phyloP scores from a whole-genome alignment of 1,140 invertebrate genomes.

The Drosophila subobscura region DNA sequence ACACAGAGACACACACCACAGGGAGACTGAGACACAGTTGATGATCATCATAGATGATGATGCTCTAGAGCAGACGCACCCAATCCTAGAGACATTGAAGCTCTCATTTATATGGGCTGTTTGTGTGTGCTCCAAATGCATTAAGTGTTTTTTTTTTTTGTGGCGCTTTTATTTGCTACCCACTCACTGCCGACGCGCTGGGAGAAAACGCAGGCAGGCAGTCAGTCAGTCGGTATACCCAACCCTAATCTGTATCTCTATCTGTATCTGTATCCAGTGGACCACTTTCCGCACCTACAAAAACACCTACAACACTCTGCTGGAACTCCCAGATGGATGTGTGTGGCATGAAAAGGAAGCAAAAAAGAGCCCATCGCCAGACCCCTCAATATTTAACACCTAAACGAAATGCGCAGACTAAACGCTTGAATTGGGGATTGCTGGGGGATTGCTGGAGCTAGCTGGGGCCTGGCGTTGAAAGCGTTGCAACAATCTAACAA shows the following conservation, averaged over 20 bases:
- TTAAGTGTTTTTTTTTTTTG: slow-evolving; percentile 60
- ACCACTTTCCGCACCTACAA: slow-evolving; percentile 80
- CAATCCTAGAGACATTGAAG: slow-evolving; percentile 52
- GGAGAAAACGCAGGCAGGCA: slow-evolving; percentile 26
- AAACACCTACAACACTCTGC: slow-evolving; percentile 25
- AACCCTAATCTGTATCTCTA: slow-evolving; percentile 65
- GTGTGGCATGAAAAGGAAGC: slow-evolving; percentile 36
- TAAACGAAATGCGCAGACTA: slow-evolving; percentile 28
- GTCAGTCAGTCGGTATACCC: slow-evolving; percentile 38
- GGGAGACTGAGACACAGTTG: slow-evolving; percentile 1
- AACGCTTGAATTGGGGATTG: slow-evolving; percentile 41
- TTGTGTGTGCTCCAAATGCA: slow-evolving; percentile 72
- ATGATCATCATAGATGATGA: slow-evolving; percentile 6
- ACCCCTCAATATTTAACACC: slow-evolving; percentile 50
- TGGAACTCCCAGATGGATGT: slow-evolving; percentile 75
- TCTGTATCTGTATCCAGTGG: slow-evolving; percentile 30
- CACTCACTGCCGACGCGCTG: slow-evolving; percentile 36
- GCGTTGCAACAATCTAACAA: slow-evolving; percentile 54
- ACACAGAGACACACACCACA: background rate
- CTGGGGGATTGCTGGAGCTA: slow-evolving; percentile 37
- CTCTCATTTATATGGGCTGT: slow-evolving; percentile 59
- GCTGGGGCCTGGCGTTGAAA: slow-evolving; percentile 31
- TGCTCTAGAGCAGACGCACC: slow-evolving; percentile 60
- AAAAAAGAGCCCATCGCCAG: slow-evolving; percentile 25
- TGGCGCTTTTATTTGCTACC: slow-evolving; percentile 71